phyloP scores from a whole-genome alignment of 2,113 vertebrate genomes.

The Cheirogaleus medius region DNA sequence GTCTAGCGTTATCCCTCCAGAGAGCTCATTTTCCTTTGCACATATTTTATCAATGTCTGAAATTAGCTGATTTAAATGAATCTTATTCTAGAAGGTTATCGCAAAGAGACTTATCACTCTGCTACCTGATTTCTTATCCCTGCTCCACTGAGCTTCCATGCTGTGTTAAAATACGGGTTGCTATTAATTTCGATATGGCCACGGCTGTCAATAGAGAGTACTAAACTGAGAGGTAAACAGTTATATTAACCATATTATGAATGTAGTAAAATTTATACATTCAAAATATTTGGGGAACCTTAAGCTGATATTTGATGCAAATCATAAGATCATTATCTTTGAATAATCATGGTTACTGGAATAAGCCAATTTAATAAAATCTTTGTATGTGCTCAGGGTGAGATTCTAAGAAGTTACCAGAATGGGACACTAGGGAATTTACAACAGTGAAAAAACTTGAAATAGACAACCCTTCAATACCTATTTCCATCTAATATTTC shows the following conservation, averaged over 20 bases:
- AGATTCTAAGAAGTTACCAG: neutral
- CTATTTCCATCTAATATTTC: neutral
- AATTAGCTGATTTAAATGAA: constrained; percentile 55
- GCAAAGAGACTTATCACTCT: neutral
- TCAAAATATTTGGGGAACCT: neutral
- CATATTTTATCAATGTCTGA: constrained; percentile 59
- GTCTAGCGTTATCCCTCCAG: constrained; percentile 6
- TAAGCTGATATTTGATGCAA: neutral
- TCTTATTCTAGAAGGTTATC: constrained; percentile 13
- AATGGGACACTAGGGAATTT: neutral
- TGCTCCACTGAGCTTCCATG: constrained; percentile 10
- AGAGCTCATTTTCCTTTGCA: constrained; percentile 41
- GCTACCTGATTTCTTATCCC: constrained; percentile 35
- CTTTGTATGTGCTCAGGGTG: neutral
- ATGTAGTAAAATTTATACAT: neutral
- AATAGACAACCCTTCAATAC: neutral
- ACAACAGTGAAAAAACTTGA: neutral
- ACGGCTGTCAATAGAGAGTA: constrained; percentile 59
- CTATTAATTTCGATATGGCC: constrained; percentile 68
- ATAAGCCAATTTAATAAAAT: neutral
- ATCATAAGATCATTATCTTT: neutral
- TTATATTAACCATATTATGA: neutral
- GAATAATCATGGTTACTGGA: neutral
- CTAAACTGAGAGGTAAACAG: constrained; percentile 23
- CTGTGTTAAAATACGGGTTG: constrained; percentile 71